Conservation (phyloP, 2,113 vertebrate genomes). For the Anoplopoma fimbria region DNA sequence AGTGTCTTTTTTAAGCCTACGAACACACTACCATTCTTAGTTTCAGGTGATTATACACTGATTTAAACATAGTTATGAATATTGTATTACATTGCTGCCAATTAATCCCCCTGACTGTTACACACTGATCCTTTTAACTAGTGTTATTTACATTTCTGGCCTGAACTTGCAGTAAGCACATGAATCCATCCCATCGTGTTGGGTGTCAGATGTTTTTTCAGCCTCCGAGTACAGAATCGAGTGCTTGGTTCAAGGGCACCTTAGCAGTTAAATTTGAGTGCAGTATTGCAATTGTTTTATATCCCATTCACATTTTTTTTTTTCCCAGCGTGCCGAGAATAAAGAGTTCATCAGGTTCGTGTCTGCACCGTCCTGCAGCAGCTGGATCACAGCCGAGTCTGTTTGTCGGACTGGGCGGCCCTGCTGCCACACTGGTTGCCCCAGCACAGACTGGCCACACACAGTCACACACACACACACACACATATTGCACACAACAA, state of each 20-base stretch:
- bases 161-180: neutral
- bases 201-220: neutral
- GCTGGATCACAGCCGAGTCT: slow-evolving; percentile 49
- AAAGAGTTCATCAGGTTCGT: slow-evolving; percentile 25
- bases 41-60: neutral
- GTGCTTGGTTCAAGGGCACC: neutral
- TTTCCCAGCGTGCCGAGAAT: neutral
- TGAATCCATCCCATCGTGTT: neutral
- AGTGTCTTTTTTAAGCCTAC: too few relatives aligned
- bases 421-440: slow-evolving; percentile 49
- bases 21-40: neutral
- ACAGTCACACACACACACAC: slow-evolving; percentile 17
- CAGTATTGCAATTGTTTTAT: neutral
- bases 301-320: slow-evolving; percentile 6
- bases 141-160: neutral
- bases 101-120: neutral
- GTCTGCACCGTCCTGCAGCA: slow-evolving; percentile 28
- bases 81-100: neutral
- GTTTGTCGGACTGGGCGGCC: slow-evolving; percentile 49
- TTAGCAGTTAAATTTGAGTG: neutral
- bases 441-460: slow-evolving; percentile 50
- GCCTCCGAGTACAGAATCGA: neutral
- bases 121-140: too few relatives aligned
- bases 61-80: neutral
- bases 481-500: slow-evolving; percentile 2